Percentiles rank a stretch among this genome's conserved stretches.
Evolutionary conservation across 64 coral and sea anemone species (phyloP).

Genomic region (Hydrozoanthus tunicans): DNA sequence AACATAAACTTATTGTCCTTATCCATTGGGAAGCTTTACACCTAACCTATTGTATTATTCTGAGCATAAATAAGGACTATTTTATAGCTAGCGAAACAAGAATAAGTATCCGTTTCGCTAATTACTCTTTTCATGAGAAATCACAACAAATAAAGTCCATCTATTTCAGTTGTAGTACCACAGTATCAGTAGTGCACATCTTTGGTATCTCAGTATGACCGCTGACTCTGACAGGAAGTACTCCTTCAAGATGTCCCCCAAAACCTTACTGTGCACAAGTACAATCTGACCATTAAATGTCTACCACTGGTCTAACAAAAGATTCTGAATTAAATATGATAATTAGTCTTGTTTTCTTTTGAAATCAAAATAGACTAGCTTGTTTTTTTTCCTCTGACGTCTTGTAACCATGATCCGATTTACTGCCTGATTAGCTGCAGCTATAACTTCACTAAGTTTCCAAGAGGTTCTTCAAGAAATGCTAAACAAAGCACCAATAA

Average conservation of each 20-base stretch:
- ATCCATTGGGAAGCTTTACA: not conserved
- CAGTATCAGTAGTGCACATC: too few species aligned
- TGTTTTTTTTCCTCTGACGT: conserved; percentile 11
- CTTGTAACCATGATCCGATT: not conserved
- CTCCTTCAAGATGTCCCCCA: not conserved
- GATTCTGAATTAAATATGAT: conserved; percentile 36
- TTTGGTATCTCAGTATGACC: not conserved
- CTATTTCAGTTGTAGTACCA: not conserved
- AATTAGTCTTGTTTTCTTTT: not conserved
- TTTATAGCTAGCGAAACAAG: not conserved
- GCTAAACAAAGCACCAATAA: not conserved
- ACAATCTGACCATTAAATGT: not conserved
- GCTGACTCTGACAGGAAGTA: not conserved
- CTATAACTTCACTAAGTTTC: not conserved
- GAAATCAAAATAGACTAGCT: not conserved
- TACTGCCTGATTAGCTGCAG: not conserved
- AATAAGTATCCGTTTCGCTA: not conserved
- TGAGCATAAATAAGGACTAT: conserved; percentile 55
- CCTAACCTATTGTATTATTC: not conserved
- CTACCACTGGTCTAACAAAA: not conserved
- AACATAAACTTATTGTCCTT: conserved; percentile 31
- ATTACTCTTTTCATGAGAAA: conserved; percentile 4
- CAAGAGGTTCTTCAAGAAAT: conserved; percentile 2
- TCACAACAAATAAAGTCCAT: not conserved
- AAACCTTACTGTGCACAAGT: not conserved